Conservation (phyloP, 2,797 vertebrate species). For the Emydoidea blandingii region DNA sequence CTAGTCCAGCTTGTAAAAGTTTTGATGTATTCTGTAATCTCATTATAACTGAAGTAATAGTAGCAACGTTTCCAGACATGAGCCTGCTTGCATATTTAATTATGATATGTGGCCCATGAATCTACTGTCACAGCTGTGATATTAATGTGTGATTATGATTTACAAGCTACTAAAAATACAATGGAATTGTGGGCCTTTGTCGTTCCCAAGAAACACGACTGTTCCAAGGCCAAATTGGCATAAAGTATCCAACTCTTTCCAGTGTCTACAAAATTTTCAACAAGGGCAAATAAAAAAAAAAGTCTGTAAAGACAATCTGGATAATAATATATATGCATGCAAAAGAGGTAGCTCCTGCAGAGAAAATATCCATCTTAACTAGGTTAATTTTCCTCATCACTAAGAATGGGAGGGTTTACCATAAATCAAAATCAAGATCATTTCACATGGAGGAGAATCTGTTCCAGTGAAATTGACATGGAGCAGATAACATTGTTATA, state of each 20-base stretch:
- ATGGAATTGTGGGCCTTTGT: not conserved
- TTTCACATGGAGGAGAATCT: conserved; percentile 76
- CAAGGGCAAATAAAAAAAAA: not conserved
- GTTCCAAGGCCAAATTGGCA: not conserved
- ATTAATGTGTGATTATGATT: not conserved
- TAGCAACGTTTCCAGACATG: not conserved
- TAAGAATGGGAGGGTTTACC: conserved; percentile 74
- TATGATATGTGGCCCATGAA: not conserved
- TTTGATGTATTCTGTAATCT: not conserved
- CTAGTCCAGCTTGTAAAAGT: not conserved
- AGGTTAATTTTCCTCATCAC: conserved; percentile 84
- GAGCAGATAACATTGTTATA: not conserved
- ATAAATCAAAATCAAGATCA: conserved; percentile 84
- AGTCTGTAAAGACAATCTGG: not conserved
- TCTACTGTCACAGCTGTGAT: not conserved
- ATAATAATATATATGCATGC: conserved; percentile 59
- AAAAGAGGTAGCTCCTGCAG: conserved; percentile 66
- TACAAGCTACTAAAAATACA: not conserved
- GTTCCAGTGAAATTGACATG: not conserved
- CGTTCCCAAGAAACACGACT: not conserved
- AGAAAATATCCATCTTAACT: conserved; percentile 77
- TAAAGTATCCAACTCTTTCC: not conserved
- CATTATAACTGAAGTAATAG: not conserved
- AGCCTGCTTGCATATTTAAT: not conserved
- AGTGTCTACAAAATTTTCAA: not conserved